These are phyloP conservation scores for Tetragonula clypearis DNA, from an alignment of 1,140 invertebrate species.

Conservation along the genomic window DNA sequence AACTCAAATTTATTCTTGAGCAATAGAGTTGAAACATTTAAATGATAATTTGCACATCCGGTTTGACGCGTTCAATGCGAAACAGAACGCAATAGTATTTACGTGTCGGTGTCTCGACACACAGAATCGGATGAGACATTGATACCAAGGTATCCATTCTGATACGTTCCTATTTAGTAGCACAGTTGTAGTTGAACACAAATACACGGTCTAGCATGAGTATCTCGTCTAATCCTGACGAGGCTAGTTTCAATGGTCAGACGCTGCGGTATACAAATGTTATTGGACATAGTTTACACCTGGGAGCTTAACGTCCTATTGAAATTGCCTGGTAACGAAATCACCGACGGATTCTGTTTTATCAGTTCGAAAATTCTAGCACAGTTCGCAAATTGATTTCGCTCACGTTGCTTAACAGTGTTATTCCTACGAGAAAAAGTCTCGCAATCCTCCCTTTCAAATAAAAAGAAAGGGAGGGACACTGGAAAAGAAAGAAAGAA, in stretches of 20 bases:
- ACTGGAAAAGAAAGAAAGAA: no score
- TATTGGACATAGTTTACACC: not conserved
- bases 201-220: not conserved
- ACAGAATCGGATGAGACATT: slow-evolving; percentile 2
- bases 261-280: slow-evolving; percentile 12
- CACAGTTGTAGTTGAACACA: not conserved
- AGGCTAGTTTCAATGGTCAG: slow-evolving; percentile 2
- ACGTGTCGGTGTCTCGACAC: not conserved
- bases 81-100: not conserved
- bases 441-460: no score
- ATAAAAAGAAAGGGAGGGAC: no score
- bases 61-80: not conserved
- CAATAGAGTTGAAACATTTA: not conserved
- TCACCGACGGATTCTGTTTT: not conserved
- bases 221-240: slow-evolving; percentile 6
- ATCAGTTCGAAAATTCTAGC: not conserved
- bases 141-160: not conserved
- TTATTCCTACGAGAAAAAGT: not conserved
- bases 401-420: not conserved
- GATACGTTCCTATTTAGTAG: slow-evolving; percentile 1
- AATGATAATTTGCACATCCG: not conserved
- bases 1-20: not conserved
- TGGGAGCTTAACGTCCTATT: not conserved
- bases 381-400: not conserved
- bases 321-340: not conserved